Evolutionary conservation across 2,113 vertebrate genomes (phyloP).

Genomic region (Dipodomys merriami): DNA sequence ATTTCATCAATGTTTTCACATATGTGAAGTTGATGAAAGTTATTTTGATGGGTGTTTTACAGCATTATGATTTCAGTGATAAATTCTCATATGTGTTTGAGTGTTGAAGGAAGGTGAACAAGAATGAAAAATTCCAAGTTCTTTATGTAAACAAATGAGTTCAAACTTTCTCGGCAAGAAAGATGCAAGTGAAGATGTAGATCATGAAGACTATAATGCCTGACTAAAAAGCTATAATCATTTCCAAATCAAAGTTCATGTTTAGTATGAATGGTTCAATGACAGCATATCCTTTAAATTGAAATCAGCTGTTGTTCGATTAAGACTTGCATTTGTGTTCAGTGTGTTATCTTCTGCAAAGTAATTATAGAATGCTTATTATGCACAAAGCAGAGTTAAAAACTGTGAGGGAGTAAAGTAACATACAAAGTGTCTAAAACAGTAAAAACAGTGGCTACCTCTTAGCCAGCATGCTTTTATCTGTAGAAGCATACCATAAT

Average conservation of each 20-base stretch:
- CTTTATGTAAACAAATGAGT: constrained; percentile 17
- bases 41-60: constrained; percentile 29
- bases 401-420: background rate
- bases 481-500: background rate
- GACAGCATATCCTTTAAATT: constrained; percentile 55
- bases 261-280: constrained; percentile 55
- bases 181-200: constrained; percentile 46
- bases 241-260: constrained; percentile 56
- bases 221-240: constrained; percentile 38
- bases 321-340: constrained; percentile 59
- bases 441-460: background rate
- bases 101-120: background rate
- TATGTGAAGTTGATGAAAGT: constrained; percentile 52
- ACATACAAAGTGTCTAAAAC: background rate
- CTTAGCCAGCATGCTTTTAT: background rate
- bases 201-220: constrained; percentile 47
- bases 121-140: background rate
- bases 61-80: background rate
- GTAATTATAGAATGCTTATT: constrained; percentile 48
- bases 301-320: constrained; percentile 52
- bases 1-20: constrained; percentile 33
- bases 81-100: background rate
- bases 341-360: constrained; percentile 59
- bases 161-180: background rate
- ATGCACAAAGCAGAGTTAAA: constrained; percentile 12